A percentile compares a stretch with the other conserved stretches of the same genome.
phyloP scores from a whole-genome alignment of 2,113 vertebrate genomes.

The Nibea coibor region DNA sequence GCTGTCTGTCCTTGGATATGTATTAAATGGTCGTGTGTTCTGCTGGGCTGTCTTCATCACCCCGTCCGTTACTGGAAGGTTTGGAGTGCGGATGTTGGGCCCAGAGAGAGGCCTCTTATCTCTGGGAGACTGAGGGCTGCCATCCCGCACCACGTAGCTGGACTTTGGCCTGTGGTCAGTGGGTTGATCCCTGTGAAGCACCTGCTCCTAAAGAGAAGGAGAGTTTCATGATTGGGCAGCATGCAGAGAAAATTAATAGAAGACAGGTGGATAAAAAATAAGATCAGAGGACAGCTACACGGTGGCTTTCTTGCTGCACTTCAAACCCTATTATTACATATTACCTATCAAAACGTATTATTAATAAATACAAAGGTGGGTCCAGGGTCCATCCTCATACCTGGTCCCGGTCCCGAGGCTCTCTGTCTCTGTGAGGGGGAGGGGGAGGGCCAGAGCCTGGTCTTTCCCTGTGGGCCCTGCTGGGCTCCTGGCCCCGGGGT shows the following conservation, averaged over 20 bases:
- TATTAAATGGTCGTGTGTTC: constrained; percentile 90
- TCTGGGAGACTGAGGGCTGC: constrained; percentile 86
- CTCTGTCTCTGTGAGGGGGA: constrained; percentile 75
- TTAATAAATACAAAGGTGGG: background rate
- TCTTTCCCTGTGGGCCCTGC: constrained; percentile 67
- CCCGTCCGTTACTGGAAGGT: constrained; percentile 81
- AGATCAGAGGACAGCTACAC: background rate
- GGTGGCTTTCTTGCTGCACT: background rate
- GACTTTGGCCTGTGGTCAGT: constrained; percentile 90
- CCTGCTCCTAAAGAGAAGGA: constrained; percentile 64
- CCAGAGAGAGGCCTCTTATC: constrained; percentile 94
- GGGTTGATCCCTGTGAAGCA: constrained; percentile 79
- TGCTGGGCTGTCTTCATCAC: constrained; percentile 86
- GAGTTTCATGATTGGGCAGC: background rate
- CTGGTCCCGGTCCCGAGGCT: constrained; percentile 64
- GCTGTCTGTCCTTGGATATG: constrained; percentile 91
- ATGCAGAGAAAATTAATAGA: background rate
- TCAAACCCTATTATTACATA: too few species aligned
- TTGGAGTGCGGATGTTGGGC: constrained; percentile 89
- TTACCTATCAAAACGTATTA: background rate
- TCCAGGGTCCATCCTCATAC: constrained; percentile 21
- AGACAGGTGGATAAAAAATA: background rate
- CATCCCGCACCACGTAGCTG: constrained; percentile 78
- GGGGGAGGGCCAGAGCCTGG: constrained; percentile 64
- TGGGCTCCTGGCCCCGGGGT: constrained; percentile 86